A percentile compares a stretch with the other conserved stretches of the same genome.
Evolutionary conservation across 1,140 invertebrate genomes (phyloP).

Genomic region (Cyclargus thomasi): DNA sequence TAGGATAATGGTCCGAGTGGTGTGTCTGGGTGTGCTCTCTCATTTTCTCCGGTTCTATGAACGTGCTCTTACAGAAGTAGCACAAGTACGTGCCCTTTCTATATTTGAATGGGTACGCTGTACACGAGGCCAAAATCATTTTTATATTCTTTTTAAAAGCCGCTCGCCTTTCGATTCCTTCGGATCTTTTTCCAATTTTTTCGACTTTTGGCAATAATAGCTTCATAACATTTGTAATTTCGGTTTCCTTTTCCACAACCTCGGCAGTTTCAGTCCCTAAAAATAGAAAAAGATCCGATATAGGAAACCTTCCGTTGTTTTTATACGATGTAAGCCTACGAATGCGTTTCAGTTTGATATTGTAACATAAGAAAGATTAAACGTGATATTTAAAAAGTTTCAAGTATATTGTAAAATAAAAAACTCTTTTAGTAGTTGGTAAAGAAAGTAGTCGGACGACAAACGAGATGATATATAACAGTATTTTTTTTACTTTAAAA

Average conservation of each 20-base stretch:
- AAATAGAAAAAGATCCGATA: constrained; percentile 70
- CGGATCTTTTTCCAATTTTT: constrained; percentile 25
- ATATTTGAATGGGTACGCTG: constrained; percentile 63
- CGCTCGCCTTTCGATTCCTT: constrained; percentile 43
- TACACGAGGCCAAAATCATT: constrained; percentile 49
- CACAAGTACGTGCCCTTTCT: constrained; percentile 60
- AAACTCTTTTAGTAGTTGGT: no score
- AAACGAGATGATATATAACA: no score
- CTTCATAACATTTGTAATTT: constrained; percentile 26
- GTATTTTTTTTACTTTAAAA: no score
- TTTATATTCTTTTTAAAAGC: constrained; percentile 59
- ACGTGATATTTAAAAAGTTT: no score
- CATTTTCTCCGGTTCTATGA: constrained; percentile 56
- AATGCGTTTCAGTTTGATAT: no score
- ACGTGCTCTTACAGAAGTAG: constrained; percentile 57
- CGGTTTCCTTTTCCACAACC: constrained; percentile 43
- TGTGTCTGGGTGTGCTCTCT: constrained; percentile 46
- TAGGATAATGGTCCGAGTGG: constrained; percentile 42
- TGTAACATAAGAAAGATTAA: no score
- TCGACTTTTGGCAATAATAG: constrained; percentile 20
- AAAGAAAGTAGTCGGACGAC: no score
- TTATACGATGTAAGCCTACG: not conserved
- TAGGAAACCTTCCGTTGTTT: constrained; percentile 29
- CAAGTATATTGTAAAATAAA: no score
- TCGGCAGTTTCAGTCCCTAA: constrained; percentile 58